Evolutionary conservation across 2,888 invertebrate genomes (phyloP), one percentile per base, ranked within the genome.

Genomic region (Campaea margaritaria): DNA sequence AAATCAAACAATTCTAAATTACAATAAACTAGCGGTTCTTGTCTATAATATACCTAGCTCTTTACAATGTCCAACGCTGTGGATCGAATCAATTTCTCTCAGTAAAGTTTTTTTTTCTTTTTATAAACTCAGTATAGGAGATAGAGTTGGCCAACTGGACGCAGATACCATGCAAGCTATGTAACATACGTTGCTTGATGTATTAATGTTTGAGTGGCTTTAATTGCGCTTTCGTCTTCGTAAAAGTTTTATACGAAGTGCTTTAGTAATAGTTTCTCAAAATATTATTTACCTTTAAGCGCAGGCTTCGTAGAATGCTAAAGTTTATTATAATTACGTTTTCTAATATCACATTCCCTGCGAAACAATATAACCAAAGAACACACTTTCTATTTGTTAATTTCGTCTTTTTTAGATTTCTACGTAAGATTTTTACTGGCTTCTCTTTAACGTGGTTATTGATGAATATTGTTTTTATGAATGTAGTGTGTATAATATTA

Each of bases 61-160:
- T 81, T 68, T 51, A 44, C 36, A 54, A 58, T 67, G 59, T 67
- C 69, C 67, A 73, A 73, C 71, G 70, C 76, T 70, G 76, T 68
- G 77, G 68, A 79, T 78, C 79, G 79, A 82, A 86, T 86, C 83
- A 86, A 87, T 87, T 83, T 83, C 83, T 79, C 76, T 83, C 69
- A 63, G 72, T 70, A 66, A 64, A 65, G 75, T 78, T 82, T 81
- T 78, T 81, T 78, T 80, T 79, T 79, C 70, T 78, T 79, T 70
- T 79, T 77, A 72, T 65, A 64, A 69, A 39, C 74, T 73, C 72
- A 73, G 73, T 81, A 73, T 78, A 63, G 68, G 64, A 65, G 72
- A 76, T 73, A 71, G 68, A 76, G 70, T 75, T 72, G 74, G 68
- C 74, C 76, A 79, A 79, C 79, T 76, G 75, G 76, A 73, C 72